Evolutionary conservation across 2,888 invertebrate genomes (phyloP), one percentile per base, ranked within the genome.

Genomic region (Stenoptilia bipunctidactyla): DNA sequence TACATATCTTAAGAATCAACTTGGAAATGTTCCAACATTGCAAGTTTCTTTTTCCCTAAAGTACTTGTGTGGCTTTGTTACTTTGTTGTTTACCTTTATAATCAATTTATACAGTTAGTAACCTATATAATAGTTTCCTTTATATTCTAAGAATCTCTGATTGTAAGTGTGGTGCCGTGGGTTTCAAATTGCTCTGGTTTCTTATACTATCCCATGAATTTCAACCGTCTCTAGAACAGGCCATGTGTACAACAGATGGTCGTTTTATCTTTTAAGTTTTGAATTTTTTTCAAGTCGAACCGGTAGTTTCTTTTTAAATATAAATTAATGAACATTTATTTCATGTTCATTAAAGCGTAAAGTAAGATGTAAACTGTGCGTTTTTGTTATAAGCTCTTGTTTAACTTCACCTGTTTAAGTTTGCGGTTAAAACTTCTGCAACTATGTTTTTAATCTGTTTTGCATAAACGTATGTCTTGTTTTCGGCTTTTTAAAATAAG

Each of bases 201-300:
- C 65, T 60, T 61, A 53, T 12, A 60, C 64, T 72, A 57, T 70
- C 66, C 64, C 66, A 58, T 69, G 65, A 66, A 58, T 52, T 56
- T 70, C 63, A 55, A 58, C 53, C 53, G 61, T 47, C 53, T 52
- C 50, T 53, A 57, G 56, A 55, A 53, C 54, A 59, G 52, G 65
- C 74, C 82, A 83, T 83, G 73, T 83, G 82, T 55, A 51, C 68
- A 58, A 64, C 82, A 83, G 72, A 80, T 83, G 82, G 66, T 61
- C 61, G 30, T 8, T 20, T 20, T 20, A 8, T 3, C 20, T 20
- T 20, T 20, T 58, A 58, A 55, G 54, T 57, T 59, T 55, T 51
- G 48, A 49, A 48, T 45, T 50, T 50, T 52, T 48, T n/a, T 3
- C 8, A 20, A 20, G 20, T 20, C 20, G 20, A 20, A 20, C 20